A percentile compares a stretch with the other conserved stretches of the same genome.
These are phyloP conservation scores for Polia nebulosa DNA, from an alignment of 2,888 invertebrate species.

Conservation along the genomic window DNA sequence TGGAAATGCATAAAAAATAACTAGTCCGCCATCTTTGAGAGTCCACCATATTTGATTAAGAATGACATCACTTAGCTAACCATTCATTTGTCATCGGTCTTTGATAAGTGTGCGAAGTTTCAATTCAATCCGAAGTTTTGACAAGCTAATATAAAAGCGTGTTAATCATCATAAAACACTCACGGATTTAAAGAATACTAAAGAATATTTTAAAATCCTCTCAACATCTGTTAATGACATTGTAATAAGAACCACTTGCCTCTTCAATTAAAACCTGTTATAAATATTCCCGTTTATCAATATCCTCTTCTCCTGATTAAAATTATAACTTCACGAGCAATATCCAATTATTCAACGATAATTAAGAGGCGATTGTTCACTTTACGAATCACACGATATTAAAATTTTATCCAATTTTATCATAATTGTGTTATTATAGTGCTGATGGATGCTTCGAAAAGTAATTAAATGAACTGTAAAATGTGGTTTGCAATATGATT, in stretches of 20 bases:
- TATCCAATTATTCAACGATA: slow-evolving; percentile 23
- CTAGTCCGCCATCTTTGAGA: too few relatives aligned
- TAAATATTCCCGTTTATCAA: slow-evolving; percentile 7
- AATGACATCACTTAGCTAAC: too few relatives aligned
- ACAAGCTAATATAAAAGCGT: too few relatives aligned
- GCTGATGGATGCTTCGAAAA: neutral
- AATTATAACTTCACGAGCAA: neutral
- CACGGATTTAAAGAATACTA: too few relatives aligned
- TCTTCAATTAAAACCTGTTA: slow-evolving; percentile 24
- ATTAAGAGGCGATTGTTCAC: neutral
- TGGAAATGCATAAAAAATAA: too few relatives aligned
- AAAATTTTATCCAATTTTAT: slow-evolving; percentile 5
- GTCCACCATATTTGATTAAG: too few relatives aligned
- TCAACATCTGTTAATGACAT: neutral
- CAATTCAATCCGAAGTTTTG: too few relatives aligned
- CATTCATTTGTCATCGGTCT: too few relatives aligned
- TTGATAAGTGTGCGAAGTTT: too few relatives aligned
- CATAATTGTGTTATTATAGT: neutral
- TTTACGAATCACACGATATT: neutral
- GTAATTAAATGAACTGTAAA: neutral
- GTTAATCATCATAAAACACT: too few relatives aligned
- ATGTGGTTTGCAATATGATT: neutral
- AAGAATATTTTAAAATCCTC: neutral
- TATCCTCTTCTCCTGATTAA: slow-evolving; percentile 17
- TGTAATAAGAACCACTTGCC: slow-evolving; percentile 11